Evolutionary conservation across 2,888 invertebrate species (phyloP).

Genomic region (Diadegma fenestrale): DNA sequence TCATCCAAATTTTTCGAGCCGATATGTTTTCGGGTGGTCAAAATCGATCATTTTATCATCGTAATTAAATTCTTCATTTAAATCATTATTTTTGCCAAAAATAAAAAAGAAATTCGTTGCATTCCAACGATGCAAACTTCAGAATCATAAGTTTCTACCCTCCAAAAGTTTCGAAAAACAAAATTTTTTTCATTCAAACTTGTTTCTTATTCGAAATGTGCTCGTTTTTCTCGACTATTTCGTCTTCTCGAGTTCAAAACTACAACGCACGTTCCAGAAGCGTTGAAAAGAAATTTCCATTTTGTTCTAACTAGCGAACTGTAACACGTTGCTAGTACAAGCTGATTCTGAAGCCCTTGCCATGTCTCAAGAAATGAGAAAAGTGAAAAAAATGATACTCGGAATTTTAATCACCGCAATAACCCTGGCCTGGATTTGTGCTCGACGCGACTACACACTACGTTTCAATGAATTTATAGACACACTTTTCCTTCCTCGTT

Average conservation of each 20-base stretch:
- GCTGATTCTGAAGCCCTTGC: neutral
- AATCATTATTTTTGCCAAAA: too few species aligned
- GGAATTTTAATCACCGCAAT: neutral
- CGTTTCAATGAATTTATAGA: neutral
- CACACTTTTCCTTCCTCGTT: neutral
- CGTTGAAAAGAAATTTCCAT: neutral
- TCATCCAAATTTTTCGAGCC: too few species aligned
- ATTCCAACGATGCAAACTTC: too few species aligned
- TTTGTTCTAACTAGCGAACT: neutral
- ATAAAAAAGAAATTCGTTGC: too few species aligned
- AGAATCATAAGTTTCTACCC: too few species aligned
- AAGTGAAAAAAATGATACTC: conserved; percentile 6
- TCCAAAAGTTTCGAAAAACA: neutral
- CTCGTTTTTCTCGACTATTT: neutral
- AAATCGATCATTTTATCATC: too few species aligned
- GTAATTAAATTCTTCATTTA: too few species aligned
- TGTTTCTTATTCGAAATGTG: neutral
- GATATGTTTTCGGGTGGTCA: too few species aligned
- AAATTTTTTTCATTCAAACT: neutral
- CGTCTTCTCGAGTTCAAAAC: neutral
- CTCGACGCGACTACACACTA: conserved; percentile 18
- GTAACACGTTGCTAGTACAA: neutral
- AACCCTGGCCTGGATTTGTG: conserved; percentile 40
- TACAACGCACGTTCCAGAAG: neutral
- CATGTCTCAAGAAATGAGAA: neutral